Conservation (phyloP, 2,888 invertebrate species). For the Dromius quadrimaculatus region DNA sequence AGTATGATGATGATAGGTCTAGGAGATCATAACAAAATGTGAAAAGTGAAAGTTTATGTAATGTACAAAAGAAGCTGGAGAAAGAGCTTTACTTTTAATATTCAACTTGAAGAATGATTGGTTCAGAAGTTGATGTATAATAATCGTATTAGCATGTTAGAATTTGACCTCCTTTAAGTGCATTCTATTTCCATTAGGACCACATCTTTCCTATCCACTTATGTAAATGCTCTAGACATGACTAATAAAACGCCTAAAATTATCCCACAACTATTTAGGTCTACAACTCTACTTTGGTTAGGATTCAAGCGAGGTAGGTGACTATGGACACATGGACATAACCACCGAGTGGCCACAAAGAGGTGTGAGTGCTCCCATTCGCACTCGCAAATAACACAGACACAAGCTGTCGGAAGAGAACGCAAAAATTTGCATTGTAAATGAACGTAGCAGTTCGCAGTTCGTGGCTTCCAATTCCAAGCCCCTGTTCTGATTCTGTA, state of each 20-base stretch:
- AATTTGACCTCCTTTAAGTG: no score
- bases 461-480: conserved; percentile 32
- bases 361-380: conserved; percentile 6
- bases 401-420: conserved; percentile 45
- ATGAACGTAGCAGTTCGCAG: conserved; percentile 32
- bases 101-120: no score
- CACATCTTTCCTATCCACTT: conserved; percentile 1
- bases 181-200: background rate
- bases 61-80: no score
- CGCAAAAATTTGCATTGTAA: conserved; percentile 48
- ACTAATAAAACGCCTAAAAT: conserved; percentile 26
- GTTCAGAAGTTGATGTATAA: no score
- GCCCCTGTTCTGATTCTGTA: conserved; percentile 18
- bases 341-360: background rate
- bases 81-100: no score
- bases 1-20: no score
- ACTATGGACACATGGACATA: background rate
- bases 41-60: no score
- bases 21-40: no score
- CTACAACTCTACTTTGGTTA: background rate
- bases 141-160: no score
- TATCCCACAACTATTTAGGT: conserved; percentile 15
- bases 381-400: conserved; percentile 34
- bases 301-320: background rate
- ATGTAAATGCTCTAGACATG: conserved; percentile 21